Evolutionary conservation across 1,140 invertebrate species (phyloP), one percentile per base, ranked within the genome.

Genomic region (Caenorhabditis latens): DNA sequence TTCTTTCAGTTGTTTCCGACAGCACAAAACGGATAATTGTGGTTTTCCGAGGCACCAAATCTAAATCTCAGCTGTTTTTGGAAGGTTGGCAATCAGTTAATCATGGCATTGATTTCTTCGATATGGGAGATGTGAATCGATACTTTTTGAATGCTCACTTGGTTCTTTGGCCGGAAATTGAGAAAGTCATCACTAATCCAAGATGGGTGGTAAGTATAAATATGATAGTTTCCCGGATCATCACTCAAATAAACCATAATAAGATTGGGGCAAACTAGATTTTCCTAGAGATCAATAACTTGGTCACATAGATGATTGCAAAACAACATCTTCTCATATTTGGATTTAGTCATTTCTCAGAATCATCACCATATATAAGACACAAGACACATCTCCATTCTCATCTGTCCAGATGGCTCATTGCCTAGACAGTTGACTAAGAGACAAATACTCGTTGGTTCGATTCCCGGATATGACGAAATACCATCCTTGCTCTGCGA

Each of bases 1-100:
- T 8, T 11, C 40, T 71, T 86, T 32, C 71, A 85, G 84, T 88
- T 0, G 83, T 88, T 6, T 89, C 88, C 8, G 85, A 89, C 5
- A 43, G 63, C 43, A 24, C 71, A 42, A 87, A 71, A 58, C 55
- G 90, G 40, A 61, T 89, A 11, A 87, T 89, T 50, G 55, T 89
- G 46, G 88, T 89, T 6, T 89, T 89, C 83, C 88, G 89, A 58
- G 89, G 89, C 14, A 89, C 89, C 14, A 89, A 87, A 65, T 90
- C 88, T 1, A 89, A 89, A 24, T 58, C 71, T 21, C 89, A 89
- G 83, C 50, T 89, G 7, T 61, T 89, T 11, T 24, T 89, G n/a
- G 89, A 89, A 83, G 89, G 87, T 16, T 84, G 86, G 83, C 67
- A 89, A 42, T 89, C 88, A 9, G 21, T 85, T 5, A 24, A 88